Evolutionary conservation across 2,797 vertebrate species (phyloP).

Genomic region (Halcyon leucocephala): DNA sequence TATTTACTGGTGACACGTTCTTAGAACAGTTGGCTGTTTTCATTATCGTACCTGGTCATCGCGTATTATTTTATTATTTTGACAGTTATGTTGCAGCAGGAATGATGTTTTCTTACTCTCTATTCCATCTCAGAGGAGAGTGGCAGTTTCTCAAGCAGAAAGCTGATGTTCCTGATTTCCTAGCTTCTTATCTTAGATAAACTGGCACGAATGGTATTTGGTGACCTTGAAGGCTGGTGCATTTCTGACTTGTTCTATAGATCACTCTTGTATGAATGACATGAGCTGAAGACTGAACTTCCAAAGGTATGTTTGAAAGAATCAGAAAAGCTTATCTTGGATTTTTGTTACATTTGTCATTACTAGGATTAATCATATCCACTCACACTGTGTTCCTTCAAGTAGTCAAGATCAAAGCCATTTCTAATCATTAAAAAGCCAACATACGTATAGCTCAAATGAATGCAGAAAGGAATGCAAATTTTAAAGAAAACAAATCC

Average conservation of each 20-base stretch:
- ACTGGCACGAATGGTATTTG: background rate
- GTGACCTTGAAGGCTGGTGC: background rate
- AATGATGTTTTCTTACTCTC: background rate
- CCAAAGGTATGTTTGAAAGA: background rate
- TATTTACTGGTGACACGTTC: background rate
- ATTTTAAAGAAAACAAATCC: constrained; percentile 32
- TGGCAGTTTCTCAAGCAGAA: background rate
- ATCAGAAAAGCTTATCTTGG: background rate
- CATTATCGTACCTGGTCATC: background rate
- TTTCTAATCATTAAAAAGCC: constrained; percentile 41
- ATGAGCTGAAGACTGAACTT: background rate
- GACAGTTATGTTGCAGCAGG: background rate
- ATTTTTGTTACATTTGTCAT: constrained; percentile 37
- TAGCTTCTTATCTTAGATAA: background rate
- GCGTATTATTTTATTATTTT: background rate
- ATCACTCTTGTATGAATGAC: background rate
- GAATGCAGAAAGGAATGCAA: constrained; percentile 22
- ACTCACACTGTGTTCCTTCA: constrained; percentile 29
- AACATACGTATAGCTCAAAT: background rate
- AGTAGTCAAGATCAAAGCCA: constrained; percentile 59
- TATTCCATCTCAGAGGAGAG: background rate
- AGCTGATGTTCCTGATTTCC: background rate
- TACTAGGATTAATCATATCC: constrained; percentile 6
- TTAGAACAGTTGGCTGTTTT: background rate
- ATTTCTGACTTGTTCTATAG: background rate